phyloP scores from a whole-genome alignment of 2,797 vertebrate genomes.

The Diplodus sargus region DNA sequence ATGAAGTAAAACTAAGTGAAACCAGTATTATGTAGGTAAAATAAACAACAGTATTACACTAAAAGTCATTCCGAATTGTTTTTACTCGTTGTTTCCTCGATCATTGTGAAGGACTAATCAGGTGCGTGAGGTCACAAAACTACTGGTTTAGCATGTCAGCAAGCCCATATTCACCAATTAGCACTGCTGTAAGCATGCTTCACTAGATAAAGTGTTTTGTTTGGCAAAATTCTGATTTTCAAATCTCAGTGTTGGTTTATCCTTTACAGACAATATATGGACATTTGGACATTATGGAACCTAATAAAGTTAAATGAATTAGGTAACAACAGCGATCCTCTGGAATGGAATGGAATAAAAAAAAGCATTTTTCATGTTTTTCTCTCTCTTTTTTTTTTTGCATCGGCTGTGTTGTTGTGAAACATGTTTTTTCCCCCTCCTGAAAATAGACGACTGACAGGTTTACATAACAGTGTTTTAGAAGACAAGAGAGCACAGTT shows the following conservation, averaged over 20 bases:
- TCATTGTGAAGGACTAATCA: too few species aligned
- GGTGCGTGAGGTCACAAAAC: too few species aligned
- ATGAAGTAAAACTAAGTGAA: too few species aligned
- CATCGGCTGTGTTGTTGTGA: constrained; percentile 14
- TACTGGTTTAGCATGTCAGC: neutral
- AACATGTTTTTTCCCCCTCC: neutral
- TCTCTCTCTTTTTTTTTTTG: constrained; percentile 12
- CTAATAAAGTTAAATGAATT: too few species aligned
- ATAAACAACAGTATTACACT: too few species aligned
- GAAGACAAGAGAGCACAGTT: constrained; percentile 35
- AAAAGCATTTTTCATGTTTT: neutral
- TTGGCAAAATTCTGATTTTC: too few species aligned
- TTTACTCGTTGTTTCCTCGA: too few species aligned
- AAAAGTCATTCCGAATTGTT: too few species aligned
- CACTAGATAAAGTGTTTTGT: neutral
- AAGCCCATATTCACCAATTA: neutral
- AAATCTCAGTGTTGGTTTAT: neutral
- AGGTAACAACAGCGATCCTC: too few species aligned
- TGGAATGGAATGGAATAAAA: neutral
- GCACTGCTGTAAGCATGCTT: neutral
- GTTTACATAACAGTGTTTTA: constrained; percentile 53
- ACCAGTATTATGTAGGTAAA: too few species aligned
- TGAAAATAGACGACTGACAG: constrained; percentile 21
- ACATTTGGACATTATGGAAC: too few species aligned
- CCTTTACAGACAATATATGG: neutral